Evolutionary conservation across 2,797 vertebrate species (phyloP).

Genomic region (Morus bassanus): DNA sequence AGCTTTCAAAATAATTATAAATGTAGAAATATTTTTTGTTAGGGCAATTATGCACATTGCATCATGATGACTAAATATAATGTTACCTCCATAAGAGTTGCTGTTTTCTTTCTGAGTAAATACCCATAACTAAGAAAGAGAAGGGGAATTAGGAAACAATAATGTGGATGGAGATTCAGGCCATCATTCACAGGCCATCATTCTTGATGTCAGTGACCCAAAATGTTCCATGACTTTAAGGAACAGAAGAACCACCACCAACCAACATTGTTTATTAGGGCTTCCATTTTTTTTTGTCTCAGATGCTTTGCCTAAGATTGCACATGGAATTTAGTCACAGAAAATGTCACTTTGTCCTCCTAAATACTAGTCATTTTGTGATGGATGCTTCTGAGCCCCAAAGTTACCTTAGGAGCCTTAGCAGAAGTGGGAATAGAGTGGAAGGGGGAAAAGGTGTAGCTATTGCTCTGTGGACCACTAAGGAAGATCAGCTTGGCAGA

Average conservation of each 20-base stretch:
- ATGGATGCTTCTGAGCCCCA: not conserved
- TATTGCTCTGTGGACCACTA: not conserved
- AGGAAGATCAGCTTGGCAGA: not conserved
- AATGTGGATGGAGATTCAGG: not conserved
- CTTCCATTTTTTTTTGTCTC: not conserved
- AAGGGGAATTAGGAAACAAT: not conserved
- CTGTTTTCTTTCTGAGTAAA: not conserved
- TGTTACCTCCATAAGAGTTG: not conserved
- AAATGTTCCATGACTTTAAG: not conserved
- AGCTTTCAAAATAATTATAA: not conserved
- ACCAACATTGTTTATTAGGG: not conserved
- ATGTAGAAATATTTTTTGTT: not conserved
- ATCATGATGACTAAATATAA: not conserved
- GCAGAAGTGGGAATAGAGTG: not conserved
- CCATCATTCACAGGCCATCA: not conserved
- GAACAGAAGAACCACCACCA: not conserved
- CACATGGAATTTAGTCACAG: not conserved
- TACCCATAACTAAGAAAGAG: not conserved
- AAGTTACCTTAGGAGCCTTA: not conserved
- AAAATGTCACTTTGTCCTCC: not conserved
- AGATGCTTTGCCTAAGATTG: not conserved
- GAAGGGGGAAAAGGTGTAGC: not conserved
- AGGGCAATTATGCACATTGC: not conserved
- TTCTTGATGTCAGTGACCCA: not conserved
- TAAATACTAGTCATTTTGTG: not conserved